Percentiles rank a stretch among this genome's conserved stretches.
These are phyloP conservation scores for Chrosomus eos DNA, from an alignment of 2,797 vertebrate species.

Conservation along the genomic window DNA sequence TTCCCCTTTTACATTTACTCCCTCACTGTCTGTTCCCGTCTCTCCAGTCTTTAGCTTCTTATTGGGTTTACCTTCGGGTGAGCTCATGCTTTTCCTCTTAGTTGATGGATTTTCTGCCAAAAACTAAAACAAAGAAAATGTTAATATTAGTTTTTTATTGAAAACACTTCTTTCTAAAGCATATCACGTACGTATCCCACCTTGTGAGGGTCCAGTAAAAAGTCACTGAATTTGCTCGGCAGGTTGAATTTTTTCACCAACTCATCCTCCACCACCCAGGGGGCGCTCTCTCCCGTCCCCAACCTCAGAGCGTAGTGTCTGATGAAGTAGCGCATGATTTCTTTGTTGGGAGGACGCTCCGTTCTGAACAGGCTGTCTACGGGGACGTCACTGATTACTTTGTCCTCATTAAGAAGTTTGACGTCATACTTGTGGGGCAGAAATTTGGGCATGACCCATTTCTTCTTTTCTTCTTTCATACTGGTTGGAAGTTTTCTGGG, in stretches of 20 bases:
- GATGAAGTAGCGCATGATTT: constrained; percentile 98
- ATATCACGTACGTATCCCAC: constrained; percentile 69
- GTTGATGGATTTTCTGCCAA: constrained; percentile 91
- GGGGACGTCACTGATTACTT: constrained; percentile 95
- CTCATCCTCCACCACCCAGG: constrained; percentile 97
- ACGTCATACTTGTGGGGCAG: constrained; percentile 97
- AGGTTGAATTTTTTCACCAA: constrained; percentile 93
- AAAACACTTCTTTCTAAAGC: not conserved
- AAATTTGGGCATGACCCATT: constrained; percentile 96
- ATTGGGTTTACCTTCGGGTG: constrained; percentile 84
- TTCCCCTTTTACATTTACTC: constrained; percentile 61
- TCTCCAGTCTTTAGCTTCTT: constrained; percentile 87
- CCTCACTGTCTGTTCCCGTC: constrained; percentile 56
- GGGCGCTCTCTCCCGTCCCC: constrained; percentile 92
- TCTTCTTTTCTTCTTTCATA: constrained; percentile 94
- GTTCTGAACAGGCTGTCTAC: constrained; percentile 90
- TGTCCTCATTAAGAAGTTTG: constrained; percentile 93
- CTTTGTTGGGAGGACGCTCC: constrained; percentile 97
- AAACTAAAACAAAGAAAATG: constrained; percentile 78
- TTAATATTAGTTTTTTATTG: not conserved
- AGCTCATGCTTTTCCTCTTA: constrained; percentile 88
- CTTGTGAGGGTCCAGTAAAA: constrained; percentile 95
- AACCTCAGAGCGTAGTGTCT: constrained; percentile 90
- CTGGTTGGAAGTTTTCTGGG: constrained; percentile 93
- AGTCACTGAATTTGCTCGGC: constrained; percentile 97